Percentiles rank a stretch among this genome's conserved stretches.
Conservation (phyloP, 2,113 vertebrate genomes). For the Sciurus niger region DNA sequence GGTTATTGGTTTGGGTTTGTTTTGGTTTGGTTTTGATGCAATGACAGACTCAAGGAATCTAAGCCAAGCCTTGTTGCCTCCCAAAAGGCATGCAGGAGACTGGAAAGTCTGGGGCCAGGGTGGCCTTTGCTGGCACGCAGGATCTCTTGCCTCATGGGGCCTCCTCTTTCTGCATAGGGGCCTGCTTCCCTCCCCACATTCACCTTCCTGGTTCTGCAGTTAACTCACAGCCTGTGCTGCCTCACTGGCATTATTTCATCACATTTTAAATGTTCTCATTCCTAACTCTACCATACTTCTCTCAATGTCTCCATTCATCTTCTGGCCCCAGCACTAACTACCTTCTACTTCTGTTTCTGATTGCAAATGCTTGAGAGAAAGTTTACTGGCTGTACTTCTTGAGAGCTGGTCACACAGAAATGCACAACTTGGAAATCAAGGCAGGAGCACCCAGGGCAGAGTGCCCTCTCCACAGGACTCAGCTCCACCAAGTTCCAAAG, state of each 20-base stretch:
- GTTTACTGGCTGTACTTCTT: not conserved
- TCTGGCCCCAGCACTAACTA: not conserved
- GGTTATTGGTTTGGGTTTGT: not conserved
- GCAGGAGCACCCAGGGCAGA: not conserved
- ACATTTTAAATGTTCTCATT: not conserved
- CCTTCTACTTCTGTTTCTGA: not conserved
- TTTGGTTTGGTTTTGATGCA: not conserved
- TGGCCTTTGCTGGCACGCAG: too few relatives aligned
- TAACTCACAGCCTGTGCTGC: not conserved
- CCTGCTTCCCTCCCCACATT: too few relatives aligned
- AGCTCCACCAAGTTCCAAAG: too few relatives aligned
- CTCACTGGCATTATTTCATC: not conserved
- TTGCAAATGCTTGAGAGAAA: not conserved
- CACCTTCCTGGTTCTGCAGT: not conserved
- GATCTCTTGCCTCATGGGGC: rapidly evolving
- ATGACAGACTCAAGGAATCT: not conserved
- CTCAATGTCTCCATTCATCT: not conserved
- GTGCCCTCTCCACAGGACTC: not conserved
- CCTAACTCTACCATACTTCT: not conserved
- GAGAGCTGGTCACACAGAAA: not conserved
- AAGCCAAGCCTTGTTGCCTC: not conserved
- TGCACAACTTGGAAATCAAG: not conserved
- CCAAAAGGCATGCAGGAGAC: not conserved
- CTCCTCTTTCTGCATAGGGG: not conserved
- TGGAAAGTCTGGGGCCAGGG: too few relatives aligned